Percentiles rank a stretch among this genome's conserved stretches.
Conservation (phyloP, 2,888 invertebrate genomes). For the Synergus laeviventris region DNA sequence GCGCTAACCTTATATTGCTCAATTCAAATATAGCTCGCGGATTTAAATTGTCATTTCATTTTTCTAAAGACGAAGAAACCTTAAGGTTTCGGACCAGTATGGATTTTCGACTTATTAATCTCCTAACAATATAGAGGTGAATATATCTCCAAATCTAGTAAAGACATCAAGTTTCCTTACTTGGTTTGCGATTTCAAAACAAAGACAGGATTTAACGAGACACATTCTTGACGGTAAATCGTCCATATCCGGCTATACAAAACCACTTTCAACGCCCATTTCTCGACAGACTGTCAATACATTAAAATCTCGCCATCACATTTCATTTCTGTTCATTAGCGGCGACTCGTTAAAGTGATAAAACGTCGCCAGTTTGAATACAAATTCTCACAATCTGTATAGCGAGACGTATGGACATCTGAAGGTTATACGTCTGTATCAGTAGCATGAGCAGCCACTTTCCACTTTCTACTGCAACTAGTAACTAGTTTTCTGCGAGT, state of each 20-base stretch:
- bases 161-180: conserved; percentile 29
- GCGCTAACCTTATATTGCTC: no score
- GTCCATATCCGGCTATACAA: conserved; percentile 12
- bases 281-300: neutral
- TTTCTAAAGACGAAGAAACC: no score
- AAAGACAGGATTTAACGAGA: conserved; percentile 34
- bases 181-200: conserved; percentile 25
- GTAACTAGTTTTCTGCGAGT: conserved; percentile 16
- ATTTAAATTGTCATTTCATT: no score
- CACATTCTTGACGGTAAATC: neutral
- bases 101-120: no score
- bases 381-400: neutral
- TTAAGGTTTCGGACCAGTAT: no score
- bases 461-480: conserved; percentile 15
- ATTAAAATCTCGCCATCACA: conserved; percentile 13
- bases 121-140: neutral
- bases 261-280: conserved; percentile 1
- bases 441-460: neutral
- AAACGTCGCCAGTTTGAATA: neutral
- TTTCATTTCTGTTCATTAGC: conserved; percentile 15
- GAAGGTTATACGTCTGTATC: neutral
- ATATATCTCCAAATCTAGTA: neutral
- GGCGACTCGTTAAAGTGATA: conserved; percentile 24
- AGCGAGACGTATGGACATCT: neutral
- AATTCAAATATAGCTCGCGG: no score